Percentiles rank a stretch among this genome's conserved stretches.
Conservation (phyloP, 2,113 vertebrate genomes). For the Enhydra lutris region DNA sequence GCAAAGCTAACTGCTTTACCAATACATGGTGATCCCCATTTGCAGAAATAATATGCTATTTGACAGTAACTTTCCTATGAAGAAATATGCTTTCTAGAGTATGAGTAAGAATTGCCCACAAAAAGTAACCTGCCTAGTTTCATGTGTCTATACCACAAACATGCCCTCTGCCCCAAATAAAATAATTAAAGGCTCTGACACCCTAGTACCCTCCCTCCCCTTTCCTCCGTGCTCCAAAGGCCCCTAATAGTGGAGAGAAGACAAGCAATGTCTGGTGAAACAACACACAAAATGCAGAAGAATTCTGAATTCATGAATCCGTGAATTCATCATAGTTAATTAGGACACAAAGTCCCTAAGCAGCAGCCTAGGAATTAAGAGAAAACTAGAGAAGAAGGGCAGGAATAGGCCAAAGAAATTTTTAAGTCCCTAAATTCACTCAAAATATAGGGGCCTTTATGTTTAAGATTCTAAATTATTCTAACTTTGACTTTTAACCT, state of each 20-base stretch:
- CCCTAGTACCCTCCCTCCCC: neutral
- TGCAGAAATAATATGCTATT: neutral
- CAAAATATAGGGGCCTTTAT: neutral
- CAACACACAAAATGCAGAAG: neutral
- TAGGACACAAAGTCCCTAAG: neutral
- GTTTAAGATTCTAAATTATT: neutral
- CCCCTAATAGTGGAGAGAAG: neutral
- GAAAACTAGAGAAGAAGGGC: neutral
- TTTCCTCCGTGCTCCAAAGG: neutral
- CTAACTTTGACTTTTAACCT: neutral
- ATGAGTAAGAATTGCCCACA: neutral
- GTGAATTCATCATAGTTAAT: neutral
- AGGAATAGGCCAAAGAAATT: neutral
- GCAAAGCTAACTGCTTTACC: neutral
- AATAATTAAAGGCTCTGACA: neutral
- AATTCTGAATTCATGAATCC: no score
- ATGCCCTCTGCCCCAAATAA: neutral
- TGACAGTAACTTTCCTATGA: neutral
- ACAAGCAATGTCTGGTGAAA: neutral
- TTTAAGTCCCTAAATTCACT: neutral
- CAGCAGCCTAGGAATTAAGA: neutral
- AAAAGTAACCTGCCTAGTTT: neutral
- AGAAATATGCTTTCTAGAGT: conserved; percentile 2
- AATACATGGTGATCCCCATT: neutral
- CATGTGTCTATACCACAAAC: neutral